phyloP scores from a whole-genome alignment of 2,113 vertebrate genomes.

The Lasiurus borealis region DNA sequence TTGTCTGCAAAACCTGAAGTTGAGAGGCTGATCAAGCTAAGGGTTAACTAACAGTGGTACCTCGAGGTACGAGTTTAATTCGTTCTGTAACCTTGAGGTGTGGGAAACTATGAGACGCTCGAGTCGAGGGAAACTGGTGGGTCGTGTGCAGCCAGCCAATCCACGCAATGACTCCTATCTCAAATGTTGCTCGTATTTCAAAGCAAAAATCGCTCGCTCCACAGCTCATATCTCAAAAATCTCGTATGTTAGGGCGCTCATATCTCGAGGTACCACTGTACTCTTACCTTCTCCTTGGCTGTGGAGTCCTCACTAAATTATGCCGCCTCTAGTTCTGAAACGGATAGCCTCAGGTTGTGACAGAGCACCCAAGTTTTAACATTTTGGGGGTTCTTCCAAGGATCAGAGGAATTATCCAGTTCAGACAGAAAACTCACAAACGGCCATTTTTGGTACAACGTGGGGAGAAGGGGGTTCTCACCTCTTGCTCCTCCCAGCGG shows the following conservation, averaged over 20 bases:
- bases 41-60: not conserved
- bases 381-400: not conserved
- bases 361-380: not conserved
- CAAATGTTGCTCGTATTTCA: no score
- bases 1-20: constrained; percentile 7
- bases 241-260: no score
- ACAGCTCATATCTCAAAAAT: no score
- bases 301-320: not conserved
- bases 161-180: no score
- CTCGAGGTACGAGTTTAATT: no score
- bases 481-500: no score
- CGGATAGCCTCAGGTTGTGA: not conserved
- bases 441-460: not conserved
- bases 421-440: not conserved
- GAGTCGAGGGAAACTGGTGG: no score
- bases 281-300: not conserved
- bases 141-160: no score
- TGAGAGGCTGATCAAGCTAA: not conserved
- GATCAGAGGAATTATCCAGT: not conserved
- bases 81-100: no score
- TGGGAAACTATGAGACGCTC: no score
- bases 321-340: not conserved
- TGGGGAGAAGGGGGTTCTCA: not conserved
- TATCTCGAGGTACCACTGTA: no score
- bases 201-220: no score